A percentile compares a stretch with the other conserved stretches of the same genome.
phyloP scores from a whole-genome alignment of 2,797 vertebrate species.

The Galago senegalensis region DNA sequence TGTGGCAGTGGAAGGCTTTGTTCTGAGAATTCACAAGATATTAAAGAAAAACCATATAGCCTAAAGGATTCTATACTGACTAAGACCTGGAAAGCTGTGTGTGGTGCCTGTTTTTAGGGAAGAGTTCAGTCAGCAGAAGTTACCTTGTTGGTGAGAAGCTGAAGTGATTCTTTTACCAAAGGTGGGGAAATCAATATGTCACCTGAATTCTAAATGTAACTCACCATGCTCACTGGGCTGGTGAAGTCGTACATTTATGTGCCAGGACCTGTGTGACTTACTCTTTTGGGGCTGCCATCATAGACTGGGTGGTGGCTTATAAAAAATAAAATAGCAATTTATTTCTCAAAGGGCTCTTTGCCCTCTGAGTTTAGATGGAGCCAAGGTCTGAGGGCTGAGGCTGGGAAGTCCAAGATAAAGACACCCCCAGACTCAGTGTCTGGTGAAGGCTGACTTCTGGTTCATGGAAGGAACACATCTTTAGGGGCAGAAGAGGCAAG shows the following conservation, averaged over 20 bases:
- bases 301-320: neutral
- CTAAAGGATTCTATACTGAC: neutral
- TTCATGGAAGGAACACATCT: neutral
- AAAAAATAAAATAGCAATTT: neutral
- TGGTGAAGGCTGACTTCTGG: neutral
- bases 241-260: neutral
- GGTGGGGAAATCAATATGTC: conserved; percentile 37
- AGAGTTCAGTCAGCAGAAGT: conserved; percentile 27
- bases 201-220: conserved; percentile 42
- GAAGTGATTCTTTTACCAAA: conserved; percentile 55
- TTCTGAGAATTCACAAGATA: conserved; percentile 62
- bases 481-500: neutral
- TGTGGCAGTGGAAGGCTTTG: conserved; percentile 23
- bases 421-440: neutral
- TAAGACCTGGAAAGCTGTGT: conserved; percentile 3
- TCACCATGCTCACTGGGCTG: neutral
- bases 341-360: neutral
- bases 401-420: neutral
- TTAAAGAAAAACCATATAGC: conserved; percentile 16
- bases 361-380: too few species aligned
- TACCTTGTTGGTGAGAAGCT: conserved; percentile 24
- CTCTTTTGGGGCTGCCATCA: neutral
- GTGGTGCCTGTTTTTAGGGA: neutral
- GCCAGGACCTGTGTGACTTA: neutral
- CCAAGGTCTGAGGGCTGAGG: neutral